These are phyloP conservation scores for Ips typographus DNA, from an alignment of 1,140 invertebrate genomes.

Conservation along the genomic window DNA sequence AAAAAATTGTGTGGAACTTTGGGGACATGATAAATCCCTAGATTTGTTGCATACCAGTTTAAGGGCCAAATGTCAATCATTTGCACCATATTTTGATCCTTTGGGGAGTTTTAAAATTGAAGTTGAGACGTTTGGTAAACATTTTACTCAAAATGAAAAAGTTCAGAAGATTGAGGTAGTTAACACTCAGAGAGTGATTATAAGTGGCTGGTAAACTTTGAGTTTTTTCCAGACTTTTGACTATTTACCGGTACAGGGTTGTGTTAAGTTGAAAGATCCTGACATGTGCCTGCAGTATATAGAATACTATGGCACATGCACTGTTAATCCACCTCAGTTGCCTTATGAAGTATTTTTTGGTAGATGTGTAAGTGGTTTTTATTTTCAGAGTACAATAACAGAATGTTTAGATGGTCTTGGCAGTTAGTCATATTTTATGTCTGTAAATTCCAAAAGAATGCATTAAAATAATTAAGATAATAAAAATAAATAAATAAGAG, in stretches of 20 bases:
- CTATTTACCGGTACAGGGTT: slow-evolving; percentile 78
- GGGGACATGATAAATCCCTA: slow-evolving; percentile 63
- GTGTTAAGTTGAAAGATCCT: slow-evolving; percentile 82
- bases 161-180: slow-evolving; percentile 81
- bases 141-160: slow-evolving; percentile 76
- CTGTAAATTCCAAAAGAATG: too few relatives aligned
- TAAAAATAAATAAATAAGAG: too few relatives aligned
- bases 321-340: slow-evolving; percentile 68
- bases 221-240: slow-evolving; percentile 63
- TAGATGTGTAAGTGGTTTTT: slow-evolving; percentile 64
- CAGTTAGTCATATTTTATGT: too few relatives aligned
- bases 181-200: not conserved
- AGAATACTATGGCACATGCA: slow-evolving; percentile 84
- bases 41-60: slow-evolving; percentile 60
- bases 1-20: slow-evolving; percentile 76
- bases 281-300: slow-evolving; percentile 76
- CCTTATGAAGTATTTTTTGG: slow-evolving; percentile 83
- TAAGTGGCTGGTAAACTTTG: not conserved
- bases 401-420: too few relatives aligned
- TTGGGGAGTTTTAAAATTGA: slow-evolving; percentile 76
- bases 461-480: too few relatives aligned
- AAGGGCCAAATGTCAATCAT: slow-evolving; percentile 56
- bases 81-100: slow-evolving; percentile 58
- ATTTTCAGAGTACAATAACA: not conserved
- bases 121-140: slow-evolving; percentile 87